phyloP scores from a whole-genome alignment of 1,140 invertebrate genomes.

The Ridgeia piscesae region DNA sequence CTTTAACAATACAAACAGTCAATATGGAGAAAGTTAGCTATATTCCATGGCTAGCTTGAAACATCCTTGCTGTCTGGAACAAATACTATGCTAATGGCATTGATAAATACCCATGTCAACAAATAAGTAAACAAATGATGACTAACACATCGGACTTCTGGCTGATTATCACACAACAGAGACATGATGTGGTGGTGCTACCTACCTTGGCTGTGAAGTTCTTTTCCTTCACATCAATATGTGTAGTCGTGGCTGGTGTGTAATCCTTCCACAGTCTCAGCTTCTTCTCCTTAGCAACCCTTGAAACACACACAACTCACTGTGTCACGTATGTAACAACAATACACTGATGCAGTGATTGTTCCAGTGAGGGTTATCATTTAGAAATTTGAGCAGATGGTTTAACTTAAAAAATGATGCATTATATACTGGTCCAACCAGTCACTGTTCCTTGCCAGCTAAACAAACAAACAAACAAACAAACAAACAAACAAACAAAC shows the following conservation, averaged over 20 bases:
- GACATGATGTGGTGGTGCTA: neutral
- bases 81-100: too few species aligned
- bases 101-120: too few species aligned
- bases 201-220: constrained; percentile 80
- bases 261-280: constrained; percentile 88
- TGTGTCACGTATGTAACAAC: neutral
- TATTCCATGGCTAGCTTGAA: too few species aligned
- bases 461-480: too few species aligned
- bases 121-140: too few species aligned
- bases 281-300: constrained; percentile 81
- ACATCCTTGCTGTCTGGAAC: too few species aligned
- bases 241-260: constrained; percentile 42
- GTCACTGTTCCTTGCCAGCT: neutral
- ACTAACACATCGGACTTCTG: neutral
- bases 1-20: too few species aligned
- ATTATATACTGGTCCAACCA: neutral
- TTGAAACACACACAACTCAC: constrained; percentile 34
- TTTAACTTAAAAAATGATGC: neutral
- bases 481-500: too few species aligned
- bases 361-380: too few species aligned
- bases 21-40: too few species aligned
- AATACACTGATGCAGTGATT: too few species aligned
- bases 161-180: neutral
- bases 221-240: constrained; percentile 71
- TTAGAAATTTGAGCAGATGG: neutral